These are phyloP conservation scores for Dermolepida albohirtum DNA, from an alignment of 2,888 invertebrate species.

Conservation along the genomic window DNA sequence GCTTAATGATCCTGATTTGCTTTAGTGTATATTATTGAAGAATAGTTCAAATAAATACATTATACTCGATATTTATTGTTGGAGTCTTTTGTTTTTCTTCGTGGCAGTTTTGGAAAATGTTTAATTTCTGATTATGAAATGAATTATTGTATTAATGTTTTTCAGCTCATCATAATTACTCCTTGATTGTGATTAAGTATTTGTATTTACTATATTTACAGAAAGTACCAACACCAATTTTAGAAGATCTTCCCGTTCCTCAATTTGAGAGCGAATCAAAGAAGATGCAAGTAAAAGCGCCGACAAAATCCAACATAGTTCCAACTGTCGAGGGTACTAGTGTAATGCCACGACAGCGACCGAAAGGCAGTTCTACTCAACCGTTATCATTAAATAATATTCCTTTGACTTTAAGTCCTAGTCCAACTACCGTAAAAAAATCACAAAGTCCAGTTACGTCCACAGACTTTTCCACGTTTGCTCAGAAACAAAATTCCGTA, in stretches of 20 bases:
- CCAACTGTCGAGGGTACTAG: constrained; percentile 78
- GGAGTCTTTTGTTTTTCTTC: no score
- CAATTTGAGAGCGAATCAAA: constrained; percentile 78
- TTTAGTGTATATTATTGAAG: no score
- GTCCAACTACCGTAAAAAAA: constrained; percentile 66
- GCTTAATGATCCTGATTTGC: no score
- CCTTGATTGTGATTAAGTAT: neutral
- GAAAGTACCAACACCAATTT: constrained; percentile 74
- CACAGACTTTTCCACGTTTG: constrained; percentile 48
- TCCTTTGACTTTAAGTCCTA: constrained; percentile 68
- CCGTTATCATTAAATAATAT: constrained; percentile 64
- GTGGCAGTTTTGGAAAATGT: no score
- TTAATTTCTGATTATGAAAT: no score
- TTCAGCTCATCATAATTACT: no score
- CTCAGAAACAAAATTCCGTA: constrained; percentile 38
- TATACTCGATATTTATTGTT: no score
- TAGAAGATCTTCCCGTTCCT: constrained; percentile 76
- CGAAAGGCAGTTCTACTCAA: constrained; percentile 73
- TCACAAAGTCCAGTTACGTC: constrained; percentile 61
- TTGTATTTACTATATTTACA: constrained; percentile 58
- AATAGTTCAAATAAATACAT: no score
- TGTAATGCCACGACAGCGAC: constrained; percentile 85
- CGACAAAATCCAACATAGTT: constrained; percentile 61
- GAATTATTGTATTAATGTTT: no score
- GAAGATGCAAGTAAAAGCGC: constrained; percentile 65